Evolutionary conservation across 2,113 vertebrate genomes (phyloP).

Genomic region (Nyctibius bracteatus): DNA sequence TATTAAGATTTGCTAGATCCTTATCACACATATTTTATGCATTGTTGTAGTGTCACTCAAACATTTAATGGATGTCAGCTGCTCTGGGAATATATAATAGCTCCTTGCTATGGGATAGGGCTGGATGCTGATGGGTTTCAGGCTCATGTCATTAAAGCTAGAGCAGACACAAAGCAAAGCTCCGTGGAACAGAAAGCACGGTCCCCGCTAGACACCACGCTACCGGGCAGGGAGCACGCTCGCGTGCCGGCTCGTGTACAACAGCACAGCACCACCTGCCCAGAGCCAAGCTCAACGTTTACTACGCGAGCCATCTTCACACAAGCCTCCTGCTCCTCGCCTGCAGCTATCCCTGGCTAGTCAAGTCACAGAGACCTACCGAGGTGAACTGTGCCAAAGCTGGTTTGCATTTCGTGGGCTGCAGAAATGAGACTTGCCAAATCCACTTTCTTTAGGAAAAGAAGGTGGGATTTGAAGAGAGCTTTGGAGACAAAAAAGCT

Average conservation of each 20-base stretch:
- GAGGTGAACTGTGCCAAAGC: not conserved
- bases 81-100: not conserved
- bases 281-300: not conserved
- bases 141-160: not conserved
- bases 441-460: not conserved
- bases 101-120: not conserved
- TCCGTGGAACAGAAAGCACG: rapidly evolving
- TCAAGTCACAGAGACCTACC: not conserved
- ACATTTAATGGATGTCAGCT: conserved; percentile 45
- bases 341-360: not conserved
- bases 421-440: not conserved
- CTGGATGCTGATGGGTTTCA: not conserved
- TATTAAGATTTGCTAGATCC: conserved; percentile 56
- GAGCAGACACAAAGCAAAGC: not conserved
- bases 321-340: not conserved
- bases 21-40: conserved; percentile 43
- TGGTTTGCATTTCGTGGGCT: not conserved
- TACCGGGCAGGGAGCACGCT: not conserved
- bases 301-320: rapidly evolving
- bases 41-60: conserved; percentile 56
- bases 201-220: not conserved
- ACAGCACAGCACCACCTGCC: not conserved
- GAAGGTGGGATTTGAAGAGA: not conserved
- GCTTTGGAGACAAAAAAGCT: conserved; percentile 8
- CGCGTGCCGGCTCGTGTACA: not conserved